These are phyloP conservation scores for Calliphora vomitoria DNA, from an alignment of 2,888 invertebrate species.

Conservation along the genomic window DNA sequence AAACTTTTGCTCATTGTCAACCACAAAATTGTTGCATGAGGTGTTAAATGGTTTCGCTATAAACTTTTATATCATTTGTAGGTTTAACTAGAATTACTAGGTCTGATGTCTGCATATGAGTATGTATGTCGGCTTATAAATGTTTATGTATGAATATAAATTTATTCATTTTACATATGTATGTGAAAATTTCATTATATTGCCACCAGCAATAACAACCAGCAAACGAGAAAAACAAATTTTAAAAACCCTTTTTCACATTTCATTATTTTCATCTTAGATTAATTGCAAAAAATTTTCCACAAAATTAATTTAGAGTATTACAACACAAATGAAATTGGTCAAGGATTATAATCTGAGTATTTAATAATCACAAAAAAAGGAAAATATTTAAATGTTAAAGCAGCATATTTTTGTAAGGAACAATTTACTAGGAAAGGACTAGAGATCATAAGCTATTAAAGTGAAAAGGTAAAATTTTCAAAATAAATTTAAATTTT, in stretches of 20 bases:
- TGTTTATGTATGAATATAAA: conserved; percentile 61
- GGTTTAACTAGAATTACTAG: conserved; percentile 67
- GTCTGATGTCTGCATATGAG: conserved; percentile 15
- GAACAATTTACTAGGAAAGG: not conserved
- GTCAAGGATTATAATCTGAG: conserved; percentile 70
- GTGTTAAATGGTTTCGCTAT: conserved; percentile 81
- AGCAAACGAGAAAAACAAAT: conserved; percentile 21
- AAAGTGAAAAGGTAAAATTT: not conserved
- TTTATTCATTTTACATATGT: conserved; percentile 62
- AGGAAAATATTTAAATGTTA: conserved; percentile 22
- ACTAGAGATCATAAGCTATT: not conserved
- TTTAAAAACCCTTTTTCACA: conserved; percentile 73
- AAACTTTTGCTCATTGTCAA: conserved; percentile 80
- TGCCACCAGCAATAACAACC: conserved; percentile 57
- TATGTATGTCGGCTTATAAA: no score
- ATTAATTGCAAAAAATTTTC: conserved; percentile 83
- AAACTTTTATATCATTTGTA: conserved; percentile 72
- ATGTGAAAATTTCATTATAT: conserved; percentile 65
- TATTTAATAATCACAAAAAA: conserved; percentile 64
- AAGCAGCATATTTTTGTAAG: conserved; percentile 38
- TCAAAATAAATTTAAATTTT: not conserved
- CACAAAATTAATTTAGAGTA: conserved; percentile 83
- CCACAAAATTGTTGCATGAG: conserved; percentile 83
- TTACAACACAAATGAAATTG: conserved; percentile 73
- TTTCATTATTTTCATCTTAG: conserved; percentile 76